Evolutionary conservation across 2,113 vertebrate genomes (phyloP), one percentile per base, ranked within the genome.

Genomic region (Pteruthius melanotis): DNA sequence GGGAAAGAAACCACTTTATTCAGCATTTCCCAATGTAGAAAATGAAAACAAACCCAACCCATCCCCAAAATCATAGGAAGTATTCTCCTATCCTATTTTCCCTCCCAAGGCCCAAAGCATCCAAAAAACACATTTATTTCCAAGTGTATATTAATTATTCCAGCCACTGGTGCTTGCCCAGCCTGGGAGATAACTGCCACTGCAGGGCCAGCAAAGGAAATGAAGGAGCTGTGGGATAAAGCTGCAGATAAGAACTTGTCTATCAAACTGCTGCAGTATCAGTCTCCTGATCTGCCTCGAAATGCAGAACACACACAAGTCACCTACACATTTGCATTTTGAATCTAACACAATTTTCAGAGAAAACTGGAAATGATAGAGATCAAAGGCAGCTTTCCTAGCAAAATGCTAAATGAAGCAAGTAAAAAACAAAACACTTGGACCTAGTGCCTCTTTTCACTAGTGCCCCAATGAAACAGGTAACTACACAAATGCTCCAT

Each of bases 181-280:
- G 3, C 37, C 78, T 79, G 44, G 61, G 33, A 92, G 72, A 87
- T 72, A 94, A 89, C 45, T 76, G 60, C 30, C 56, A 47, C 71
- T 84, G 84, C 56, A 95, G 83, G 84, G 64, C 26, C 72, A 91
- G 84, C 70, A 83, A 59, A 93, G 90, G 83, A 96, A 94, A 95
- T 78, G 72, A 96, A 92, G 91, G n/a, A 78, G 66, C 75, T 83
- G 92, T 10, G 53, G 79, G 68, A 79, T 54, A 64, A 85, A 82
- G 87, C 85, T 80, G 70, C 64, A 93, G 93, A 94, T 96, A 94
- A 94, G 64, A 91, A 88, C 42, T 52, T 3, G 1, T 11, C 23
- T 22, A 86, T 63, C 45, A 66, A 37, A 66, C 85, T 52, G 37
- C 56, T 35, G 45, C 71, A 65, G 15, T 85, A 95, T 87, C 94